Base-by-base conservation (phyloP, 1,140 invertebrate species). In the Drosophila biarmipes region DNA sequence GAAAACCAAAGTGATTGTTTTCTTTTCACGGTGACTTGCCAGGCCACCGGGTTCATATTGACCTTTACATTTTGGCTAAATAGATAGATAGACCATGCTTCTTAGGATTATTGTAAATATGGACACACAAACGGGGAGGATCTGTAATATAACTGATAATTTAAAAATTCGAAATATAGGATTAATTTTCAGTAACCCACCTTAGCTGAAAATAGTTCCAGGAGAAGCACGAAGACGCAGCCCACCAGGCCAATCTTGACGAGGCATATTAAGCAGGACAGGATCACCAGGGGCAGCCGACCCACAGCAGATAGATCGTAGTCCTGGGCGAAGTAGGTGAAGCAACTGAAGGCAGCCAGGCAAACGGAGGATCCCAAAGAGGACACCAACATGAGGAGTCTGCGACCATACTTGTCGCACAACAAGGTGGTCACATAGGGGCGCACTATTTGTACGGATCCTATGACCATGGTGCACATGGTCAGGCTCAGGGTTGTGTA, bases 401-500 rank as follows among this genome's bases (percentile, higher is more conserved):
- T 64, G 7, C 87, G 63, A 0, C 87, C 87, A 1, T 68, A 81
- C 6, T 57, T 61, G 38, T 91, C 90, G 31, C 85, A 89, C 2
- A 85, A 15, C 35, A 91, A 31, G 0, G 80, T 81, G 5, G 89
- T 67, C 7, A 63, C 49, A 42, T 77, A 64, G 29, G 74, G 77
- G 34, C 85, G 82, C 8, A 94, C 61, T 6, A 94, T 80, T 48
- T 94, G 93, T 19, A 93, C 91, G 0, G 59, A 89, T 0, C 93
- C 93, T 2, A 94, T 92, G 3, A 93, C 89, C 10, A 94, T 93
- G 0, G 93, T 93, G 79, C 93, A 92, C 72, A 93, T 92, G 73
- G 92, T 93, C 1, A 93, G 90, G 62, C 92, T 92, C 14, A 94
- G 68, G 1, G 80, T 89, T 1, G 93, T 94, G 1, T 94, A 94